These are phyloP conservation scores for Dolichoris vasculosae DNA, from an alignment of 1,140 invertebrate species.

Conservation along the genomic window DNA sequence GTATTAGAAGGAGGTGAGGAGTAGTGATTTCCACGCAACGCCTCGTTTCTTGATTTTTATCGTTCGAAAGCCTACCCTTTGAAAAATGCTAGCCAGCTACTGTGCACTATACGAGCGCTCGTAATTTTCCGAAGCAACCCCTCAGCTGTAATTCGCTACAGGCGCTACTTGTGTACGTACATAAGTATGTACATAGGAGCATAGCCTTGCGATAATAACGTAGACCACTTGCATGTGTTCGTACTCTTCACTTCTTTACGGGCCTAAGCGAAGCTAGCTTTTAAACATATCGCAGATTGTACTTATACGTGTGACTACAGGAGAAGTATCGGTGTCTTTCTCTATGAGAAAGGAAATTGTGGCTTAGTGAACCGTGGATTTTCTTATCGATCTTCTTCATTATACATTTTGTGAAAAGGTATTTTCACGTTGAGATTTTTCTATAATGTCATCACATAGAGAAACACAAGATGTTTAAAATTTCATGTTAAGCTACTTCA, in stretches of 20 bases:
- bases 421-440: too few relatives aligned
- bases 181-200: background rate
- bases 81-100: background rate
- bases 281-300: background rate
- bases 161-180: too few relatives aligned
- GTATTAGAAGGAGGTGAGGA: too few relatives aligned
- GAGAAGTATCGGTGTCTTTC: background rate
- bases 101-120: background rate
- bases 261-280: background rate
- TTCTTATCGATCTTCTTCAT: background rate
- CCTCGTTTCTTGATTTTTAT: too few relatives aligned
- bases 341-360: background rate
- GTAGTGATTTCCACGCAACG: too few relatives aligned
- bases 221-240: background rate
- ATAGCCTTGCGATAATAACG: background rate
- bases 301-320: too few relatives aligned
- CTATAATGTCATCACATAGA: too few relatives aligned
- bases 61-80: background rate
- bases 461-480: too few relatives aligned
- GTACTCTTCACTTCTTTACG: background rate
- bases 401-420: too few relatives aligned
- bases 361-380: background rate
- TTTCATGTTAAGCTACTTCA: too few relatives aligned
- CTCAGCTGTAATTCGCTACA: background rate
- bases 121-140: too few relatives aligned